These are phyloP conservation scores for Trisateles emortualis DNA, from an alignment of 2,888 invertebrate genomes.

Conservation along the genomic window DNA sequence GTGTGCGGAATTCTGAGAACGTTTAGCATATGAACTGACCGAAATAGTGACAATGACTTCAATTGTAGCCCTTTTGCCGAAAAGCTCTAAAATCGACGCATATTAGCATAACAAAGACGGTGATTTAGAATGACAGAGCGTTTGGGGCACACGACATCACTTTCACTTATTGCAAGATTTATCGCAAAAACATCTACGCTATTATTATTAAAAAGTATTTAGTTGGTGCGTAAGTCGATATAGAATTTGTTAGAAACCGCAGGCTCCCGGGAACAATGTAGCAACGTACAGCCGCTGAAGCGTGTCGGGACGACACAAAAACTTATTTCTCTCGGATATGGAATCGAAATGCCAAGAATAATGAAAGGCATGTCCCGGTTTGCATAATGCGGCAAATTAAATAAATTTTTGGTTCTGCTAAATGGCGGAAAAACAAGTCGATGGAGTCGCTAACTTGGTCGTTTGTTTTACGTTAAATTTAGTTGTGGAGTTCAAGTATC, in stretches of 20 bases:
- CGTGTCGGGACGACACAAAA: slow-evolving; percentile 79
- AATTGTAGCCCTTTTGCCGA: slow-evolving; percentile 71
- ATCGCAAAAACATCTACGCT: slow-evolving; percentile 55
- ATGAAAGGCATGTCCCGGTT: slow-evolving; percentile 74
- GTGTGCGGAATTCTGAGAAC: slow-evolving; percentile 68
- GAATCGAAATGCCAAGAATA: slow-evolving; percentile 76
- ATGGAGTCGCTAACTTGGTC: slow-evolving; percentile 51
- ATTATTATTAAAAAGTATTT: slow-evolving; percentile 67
- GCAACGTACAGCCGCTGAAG: slow-evolving; percentile 68
- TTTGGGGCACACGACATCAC: slow-evolving; percentile 68
- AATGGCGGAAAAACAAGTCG: slow-evolving; percentile 58
- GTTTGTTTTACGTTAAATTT: slow-evolving; percentile 24
- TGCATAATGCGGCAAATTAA: slow-evolving; percentile 82
- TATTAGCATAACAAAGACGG: slow-evolving; percentile 84
- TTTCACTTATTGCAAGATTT: slow-evolving; percentile 73
- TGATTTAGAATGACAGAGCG: slow-evolving; percentile 76
- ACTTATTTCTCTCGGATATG: slow-evolving; percentile 79
- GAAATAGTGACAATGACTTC: slow-evolving; percentile 67
- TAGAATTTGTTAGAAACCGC: slow-evolving; percentile 76
- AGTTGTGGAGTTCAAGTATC: slow-evolving; percentile 27
- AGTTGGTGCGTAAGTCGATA: slow-evolving; percentile 60
- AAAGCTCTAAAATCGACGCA: slow-evolving; percentile 75
- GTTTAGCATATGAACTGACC: slow-evolving; percentile 68
- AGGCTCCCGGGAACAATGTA: slow-evolving; percentile 72
- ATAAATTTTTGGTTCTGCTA: slow-evolving; percentile 73